Conservation (phyloP, 2,113 vertebrate genomes). For the Cyrtonyx montezumae region DNA sequence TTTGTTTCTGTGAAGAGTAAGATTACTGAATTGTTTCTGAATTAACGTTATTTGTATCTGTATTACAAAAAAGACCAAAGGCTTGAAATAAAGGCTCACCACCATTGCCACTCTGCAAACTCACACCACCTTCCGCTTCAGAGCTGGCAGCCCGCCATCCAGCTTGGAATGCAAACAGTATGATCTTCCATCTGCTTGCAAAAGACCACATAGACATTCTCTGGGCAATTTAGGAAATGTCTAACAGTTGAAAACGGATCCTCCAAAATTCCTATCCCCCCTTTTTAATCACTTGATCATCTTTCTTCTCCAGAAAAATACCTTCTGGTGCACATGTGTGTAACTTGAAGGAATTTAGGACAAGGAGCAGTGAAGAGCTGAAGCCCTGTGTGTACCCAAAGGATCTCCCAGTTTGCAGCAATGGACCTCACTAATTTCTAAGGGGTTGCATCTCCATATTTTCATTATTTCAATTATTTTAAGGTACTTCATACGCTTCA, state of each 20-base stretch:
- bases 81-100: background rate
- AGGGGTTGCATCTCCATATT: background rate
- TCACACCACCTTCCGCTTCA: background rate
- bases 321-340: background rate
- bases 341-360: background rate
- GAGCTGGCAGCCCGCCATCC: background rate
- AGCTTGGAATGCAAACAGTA: background rate
- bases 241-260: background rate
- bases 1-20: background rate
- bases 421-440: background rate
- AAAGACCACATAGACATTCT: background rate
- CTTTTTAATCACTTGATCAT: background rate
- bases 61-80: background rate
- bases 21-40: background rate
- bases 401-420: background rate
- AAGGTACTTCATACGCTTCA: background rate
- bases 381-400: background rate
- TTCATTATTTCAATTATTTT: slow-evolving; percentile 1
- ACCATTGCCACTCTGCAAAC: background rate
- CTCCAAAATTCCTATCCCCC: background rate
- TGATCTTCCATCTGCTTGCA: background rate
- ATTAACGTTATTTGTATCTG: background rate
- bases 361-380: background rate
- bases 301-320: background rate
- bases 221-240: background rate